Evolutionary conservation across 2,113 vertebrate genomes (phyloP).

Genomic region (Calyptomena viridis): DNA sequence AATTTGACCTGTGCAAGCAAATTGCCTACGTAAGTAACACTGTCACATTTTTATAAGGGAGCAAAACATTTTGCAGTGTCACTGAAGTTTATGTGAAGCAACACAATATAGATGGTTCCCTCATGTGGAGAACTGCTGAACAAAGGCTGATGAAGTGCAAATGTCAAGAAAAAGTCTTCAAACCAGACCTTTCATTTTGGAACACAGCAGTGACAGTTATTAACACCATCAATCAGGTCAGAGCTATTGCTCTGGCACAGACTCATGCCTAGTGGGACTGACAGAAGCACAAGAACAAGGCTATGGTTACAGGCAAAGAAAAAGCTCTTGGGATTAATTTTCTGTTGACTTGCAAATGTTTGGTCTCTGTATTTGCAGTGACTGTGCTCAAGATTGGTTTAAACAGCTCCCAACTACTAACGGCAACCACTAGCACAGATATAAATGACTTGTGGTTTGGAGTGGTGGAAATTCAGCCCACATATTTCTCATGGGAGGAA

Average conservation of each 20-base stretch:
- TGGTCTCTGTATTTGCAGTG: background rate
- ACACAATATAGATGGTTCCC: constrained; percentile 45
- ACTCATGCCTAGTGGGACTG: background rate
- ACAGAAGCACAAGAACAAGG: constrained; percentile 13
- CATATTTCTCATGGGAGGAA: constrained; percentile 41
- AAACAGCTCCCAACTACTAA: background rate
- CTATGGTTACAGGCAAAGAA: background rate
- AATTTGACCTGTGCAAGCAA: constrained; percentile 14
- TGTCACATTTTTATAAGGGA: constrained; percentile 10
- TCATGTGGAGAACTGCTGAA: constrained; percentile 46
- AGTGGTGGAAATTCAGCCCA: constrained; percentile 12
- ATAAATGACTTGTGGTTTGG: constrained; percentile 4
- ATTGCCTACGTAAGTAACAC: background rate
- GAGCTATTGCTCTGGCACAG: constrained; percentile 38
- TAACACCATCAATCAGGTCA: constrained; percentile 55
- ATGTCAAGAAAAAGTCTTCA: constrained; percentile 54
- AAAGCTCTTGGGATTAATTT: constrained; percentile 34
- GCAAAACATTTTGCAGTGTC: constrained; percentile 26
- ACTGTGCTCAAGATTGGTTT: background rate
- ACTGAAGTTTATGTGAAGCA: constrained; percentile 24
- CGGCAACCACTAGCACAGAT: background rate
- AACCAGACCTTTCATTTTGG: constrained; percentile 58
- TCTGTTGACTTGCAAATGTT: constrained; percentile 35
- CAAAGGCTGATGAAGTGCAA: constrained; percentile 64
- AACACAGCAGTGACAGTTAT: constrained; percentile 55